Evolutionary conservation across 2,888 invertebrate species (phyloP), one percentile per base, ranked within the genome.

Genomic region (Drosophila basisetae): DNA sequence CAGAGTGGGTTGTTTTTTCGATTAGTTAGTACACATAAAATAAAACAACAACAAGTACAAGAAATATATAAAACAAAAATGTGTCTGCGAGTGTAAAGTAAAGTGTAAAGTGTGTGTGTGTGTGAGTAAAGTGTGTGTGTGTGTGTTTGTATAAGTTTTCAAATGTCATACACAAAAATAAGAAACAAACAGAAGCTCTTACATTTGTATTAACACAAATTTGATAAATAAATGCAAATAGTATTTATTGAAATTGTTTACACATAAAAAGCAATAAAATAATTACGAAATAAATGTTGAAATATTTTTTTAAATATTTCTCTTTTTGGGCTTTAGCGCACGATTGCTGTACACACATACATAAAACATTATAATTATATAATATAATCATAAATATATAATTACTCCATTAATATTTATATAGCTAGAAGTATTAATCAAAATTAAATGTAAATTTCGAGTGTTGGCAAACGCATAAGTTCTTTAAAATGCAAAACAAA

Each of bases 11-110:
- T 16, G 16, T 7, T 37, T 22, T 33, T 52, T 33, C 53, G 39
- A 37, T 66, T 68, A 49, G 64, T 75, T 60, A 62, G 60, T 61
- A 64, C 59, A 73, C 61, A 73, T 52, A 30, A 49, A 63, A 68
- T 72, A 63, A 78, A 68, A 78, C 68, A 82, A 80, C 68, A 80
- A 72, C 69, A 80, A 78, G 68, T 72, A 80, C 78, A 71, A 75
- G 53, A 63, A 73, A 73, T 60, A 66, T 47, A 39, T 35, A n/a
- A 25, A 41, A 59, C 54, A n/a, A 58, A 54, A 73, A 35, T 52
- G 49, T 43, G 50, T 47, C 33, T 62, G 62, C 47, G 9, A 5
- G 56, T 64, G 47, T 43, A n/a, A n/a, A n/a, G n/a, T n/a, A n/a
- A n/a, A n/a, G 39, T 52, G 50, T 47, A 5, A n/a, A 39, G 22